These are phyloP conservation scores for Myiozetetes cayanensis DNA, from an alignment of 2,113 vertebrate species.

Conservation along the genomic window DNA sequence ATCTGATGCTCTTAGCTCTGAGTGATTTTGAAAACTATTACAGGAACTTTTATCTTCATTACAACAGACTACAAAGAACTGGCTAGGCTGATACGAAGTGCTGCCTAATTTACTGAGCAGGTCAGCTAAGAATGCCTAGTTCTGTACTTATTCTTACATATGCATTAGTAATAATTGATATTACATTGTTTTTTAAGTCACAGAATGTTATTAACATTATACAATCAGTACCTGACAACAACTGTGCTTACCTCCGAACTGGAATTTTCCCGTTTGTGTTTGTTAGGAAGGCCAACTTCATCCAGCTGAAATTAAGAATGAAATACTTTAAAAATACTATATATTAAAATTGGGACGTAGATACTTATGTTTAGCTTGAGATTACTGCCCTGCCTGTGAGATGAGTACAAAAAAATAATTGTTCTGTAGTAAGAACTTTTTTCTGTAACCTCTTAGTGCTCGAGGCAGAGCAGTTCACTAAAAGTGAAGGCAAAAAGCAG, in stretches of 20 bases:
- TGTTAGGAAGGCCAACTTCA: conserved; percentile 95
- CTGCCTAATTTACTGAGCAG: not conserved
- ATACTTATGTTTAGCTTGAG: not conserved
- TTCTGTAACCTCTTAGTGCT: not conserved
- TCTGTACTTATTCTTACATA: not conserved
- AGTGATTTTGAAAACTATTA: not conserved
- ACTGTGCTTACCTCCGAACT: conserved; percentile 87
- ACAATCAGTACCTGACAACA: not conserved
- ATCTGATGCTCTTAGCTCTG: not conserved
- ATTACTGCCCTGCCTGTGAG: not conserved
- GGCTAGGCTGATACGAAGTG: not conserved
- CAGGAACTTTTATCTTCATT: not conserved
- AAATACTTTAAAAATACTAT: not conserved
- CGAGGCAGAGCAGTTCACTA: not conserved
- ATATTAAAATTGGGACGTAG: not conserved
- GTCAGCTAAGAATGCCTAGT: not conserved
- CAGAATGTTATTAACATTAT: not conserved
- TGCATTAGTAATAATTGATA: not conserved
- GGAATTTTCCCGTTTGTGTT: conserved; percentile 96
- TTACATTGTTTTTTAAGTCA: not conserved
- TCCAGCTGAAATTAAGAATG: conserved; percentile 84
- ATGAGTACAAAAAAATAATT: not conserved
- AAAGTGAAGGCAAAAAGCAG: not conserved
- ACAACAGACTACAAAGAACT: not conserved
- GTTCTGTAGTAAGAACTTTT: not conserved